These are phyloP conservation scores for Hassar affinis DNA, from an alignment of 2,113 vertebrate species.

Conservation along the genomic window DNA sequence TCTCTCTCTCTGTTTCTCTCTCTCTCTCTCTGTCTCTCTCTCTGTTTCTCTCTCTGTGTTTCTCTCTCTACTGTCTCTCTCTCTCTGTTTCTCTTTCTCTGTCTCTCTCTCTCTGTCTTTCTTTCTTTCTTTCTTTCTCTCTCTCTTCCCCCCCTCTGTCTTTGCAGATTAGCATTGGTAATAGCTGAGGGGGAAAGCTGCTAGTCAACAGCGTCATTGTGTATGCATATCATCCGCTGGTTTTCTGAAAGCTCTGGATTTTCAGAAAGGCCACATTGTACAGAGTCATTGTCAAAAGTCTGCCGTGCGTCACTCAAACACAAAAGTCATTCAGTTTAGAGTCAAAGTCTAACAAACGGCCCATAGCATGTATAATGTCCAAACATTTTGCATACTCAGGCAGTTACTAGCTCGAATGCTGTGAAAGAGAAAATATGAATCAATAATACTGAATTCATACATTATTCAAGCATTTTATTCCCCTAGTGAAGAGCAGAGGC, in stretches of 20 bases:
- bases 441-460: background rate
- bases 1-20: background rate
- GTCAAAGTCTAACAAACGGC: constrained; percentile 6
- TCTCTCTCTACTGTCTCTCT: background rate
- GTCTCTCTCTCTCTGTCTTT: background rate
- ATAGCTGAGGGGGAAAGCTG: background rate
- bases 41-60: background rate
- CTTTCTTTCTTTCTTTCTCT: too few relatives aligned
- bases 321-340: constrained; percentile 5
- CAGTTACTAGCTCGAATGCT: background rate
- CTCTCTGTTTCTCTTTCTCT: background rate
- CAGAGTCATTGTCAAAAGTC: background rate
- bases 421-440: background rate
- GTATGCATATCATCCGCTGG: background rate
- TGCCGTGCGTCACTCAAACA: constrained; percentile 24
- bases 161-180: background rate
- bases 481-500: background rate
- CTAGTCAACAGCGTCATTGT: constrained; percentile 43
- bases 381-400: background rate
- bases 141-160: background rate
- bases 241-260: constrained; percentile 36
- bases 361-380: background rate
- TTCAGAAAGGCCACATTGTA: constrained; percentile 42
- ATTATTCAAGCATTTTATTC: background rate
- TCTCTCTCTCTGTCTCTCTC: background rate